Percentiles rank a stretch among this genome's conserved stretches.
These are phyloP conservation scores for Leptinotarsa undecemlineata DNA, from an alignment of 1,140 invertebrate genomes.

Conservation along the genomic window DNA sequence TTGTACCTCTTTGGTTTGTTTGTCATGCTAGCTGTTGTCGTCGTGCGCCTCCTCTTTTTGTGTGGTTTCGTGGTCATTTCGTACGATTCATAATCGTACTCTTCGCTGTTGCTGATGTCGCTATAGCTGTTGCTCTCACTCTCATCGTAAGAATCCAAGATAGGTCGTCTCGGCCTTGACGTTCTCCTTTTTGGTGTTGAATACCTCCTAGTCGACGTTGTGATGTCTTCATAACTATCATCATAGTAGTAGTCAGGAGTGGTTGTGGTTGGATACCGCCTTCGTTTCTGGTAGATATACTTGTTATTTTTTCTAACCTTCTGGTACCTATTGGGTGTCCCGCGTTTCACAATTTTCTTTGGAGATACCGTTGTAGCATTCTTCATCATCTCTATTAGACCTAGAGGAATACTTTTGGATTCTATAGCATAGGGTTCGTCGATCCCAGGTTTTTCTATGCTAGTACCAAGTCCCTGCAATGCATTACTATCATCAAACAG, in stretches of 20 bases:
- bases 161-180: slow-evolving; percentile 17
- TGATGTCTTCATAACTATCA: slow-evolving; percentile 26
- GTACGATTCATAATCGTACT: slow-evolving; percentile 27
- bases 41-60: slow-evolving; percentile 23
- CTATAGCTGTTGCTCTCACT: slow-evolving; percentile 23
- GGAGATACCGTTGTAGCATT: slow-evolving; percentile 7
- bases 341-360: slow-evolving; percentile 24
- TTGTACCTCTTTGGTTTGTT: slow-evolving; percentile 1
- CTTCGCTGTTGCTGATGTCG: background rate
- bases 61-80: slow-evolving; percentile 22
- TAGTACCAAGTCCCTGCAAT: background rate
- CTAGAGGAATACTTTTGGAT: slow-evolving; percentile 12
- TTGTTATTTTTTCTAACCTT: slow-evolving; percentile 23
- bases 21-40: background rate
- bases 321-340: background rate
- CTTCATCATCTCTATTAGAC: background rate
- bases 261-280: slow-evolving; percentile 20
- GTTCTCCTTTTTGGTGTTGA: slow-evolving; percentile 10
- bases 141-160: slow-evolving; percentile 26
- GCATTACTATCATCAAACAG: background rate
- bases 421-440: slow-evolving; percentile 15
- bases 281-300: slow-evolving; percentile 17
- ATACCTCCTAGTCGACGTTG: slow-evolving; percentile 11
- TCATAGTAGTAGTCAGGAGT: slow-evolving; percentile 27
- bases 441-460: slow-evolving; percentile 7